Conservation (phyloP, 2,888 invertebrate genomes). For the Masnerella sp. region DNA sequence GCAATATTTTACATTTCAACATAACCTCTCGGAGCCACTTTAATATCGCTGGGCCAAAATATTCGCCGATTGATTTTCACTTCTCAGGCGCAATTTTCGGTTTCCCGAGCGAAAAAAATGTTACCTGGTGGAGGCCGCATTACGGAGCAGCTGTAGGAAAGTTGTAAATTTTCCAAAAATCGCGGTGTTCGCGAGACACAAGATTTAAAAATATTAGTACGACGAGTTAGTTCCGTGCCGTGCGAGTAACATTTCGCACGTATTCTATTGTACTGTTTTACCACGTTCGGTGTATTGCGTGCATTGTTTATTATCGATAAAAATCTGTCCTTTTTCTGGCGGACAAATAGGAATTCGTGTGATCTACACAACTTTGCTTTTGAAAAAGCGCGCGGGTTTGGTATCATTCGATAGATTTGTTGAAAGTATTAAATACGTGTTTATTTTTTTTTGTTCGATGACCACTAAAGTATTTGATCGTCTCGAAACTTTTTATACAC, state of each 20-base stretch:
- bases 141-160: too few relatives aligned
- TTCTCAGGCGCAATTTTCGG: neutral
- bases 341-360: constrained; percentile 20
- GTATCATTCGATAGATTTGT: too few relatives aligned
- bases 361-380: constrained; percentile 1
- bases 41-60: neutral
- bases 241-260: neutral
- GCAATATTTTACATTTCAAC: neutral
- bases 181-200: neutral
- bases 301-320: constrained; percentile 14
- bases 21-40: neutral
- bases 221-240: too few relatives aligned
- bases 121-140: too few relatives aligned
- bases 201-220: too few relatives aligned
- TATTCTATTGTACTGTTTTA: constrained; percentile 13
- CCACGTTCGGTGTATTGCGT: neutral
- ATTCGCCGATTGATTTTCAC: neutral
- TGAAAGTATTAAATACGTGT: too few relatives aligned
- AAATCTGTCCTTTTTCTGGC: neutral
- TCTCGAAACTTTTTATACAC: too few relatives aligned
- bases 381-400: neutral
- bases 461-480: too few relatives aligned
- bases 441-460: too few relatives aligned
- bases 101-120: too few relatives aligned
- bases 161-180: too few relatives aligned